phyloP scores from a whole-genome alignment of 1,140 invertebrate species.

The Procambarus virginalis region DNA sequence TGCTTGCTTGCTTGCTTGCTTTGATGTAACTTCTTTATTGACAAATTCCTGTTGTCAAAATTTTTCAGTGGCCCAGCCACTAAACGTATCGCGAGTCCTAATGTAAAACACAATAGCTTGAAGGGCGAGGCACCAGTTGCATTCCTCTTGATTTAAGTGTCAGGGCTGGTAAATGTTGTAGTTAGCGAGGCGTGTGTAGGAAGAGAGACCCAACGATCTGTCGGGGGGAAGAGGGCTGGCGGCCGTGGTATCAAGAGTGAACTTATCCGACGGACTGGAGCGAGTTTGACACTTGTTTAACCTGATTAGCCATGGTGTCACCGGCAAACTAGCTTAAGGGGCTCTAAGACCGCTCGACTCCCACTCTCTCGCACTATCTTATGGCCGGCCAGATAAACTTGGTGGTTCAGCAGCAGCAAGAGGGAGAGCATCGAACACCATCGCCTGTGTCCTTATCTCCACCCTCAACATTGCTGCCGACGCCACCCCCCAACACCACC shows the following conservation, averaged over 20 bases:
- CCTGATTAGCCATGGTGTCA: background rate
- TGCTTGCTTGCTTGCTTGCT: no score
- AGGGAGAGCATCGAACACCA: background rate
- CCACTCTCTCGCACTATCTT: no score
- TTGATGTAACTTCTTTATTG: no score
- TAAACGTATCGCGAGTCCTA: background rate
- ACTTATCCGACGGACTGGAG: conserved; percentile 5
- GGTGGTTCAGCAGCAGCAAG: background rate
- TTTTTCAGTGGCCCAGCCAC: no score
- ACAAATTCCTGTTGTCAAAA: no score
- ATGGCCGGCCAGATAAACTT: background rate
- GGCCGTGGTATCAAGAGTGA: background rate
- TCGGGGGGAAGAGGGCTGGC: background rate
- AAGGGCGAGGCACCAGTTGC: conserved; percentile 15
- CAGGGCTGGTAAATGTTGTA: conserved; percentile 20
- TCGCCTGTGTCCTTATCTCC: background rate
- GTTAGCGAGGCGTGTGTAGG: conserved; percentile 8
- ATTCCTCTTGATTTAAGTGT: conserved; percentile 40
- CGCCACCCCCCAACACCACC: no score
- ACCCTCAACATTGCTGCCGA: no score
- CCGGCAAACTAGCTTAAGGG: background rate
- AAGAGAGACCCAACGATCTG: background rate
- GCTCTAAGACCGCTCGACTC: background rate
- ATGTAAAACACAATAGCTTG: background rate
- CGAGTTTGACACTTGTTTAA: background rate